Conservation (phyloP, 2,113 vertebrate genomes). For the Leptobrachium leishanense region DNA sequence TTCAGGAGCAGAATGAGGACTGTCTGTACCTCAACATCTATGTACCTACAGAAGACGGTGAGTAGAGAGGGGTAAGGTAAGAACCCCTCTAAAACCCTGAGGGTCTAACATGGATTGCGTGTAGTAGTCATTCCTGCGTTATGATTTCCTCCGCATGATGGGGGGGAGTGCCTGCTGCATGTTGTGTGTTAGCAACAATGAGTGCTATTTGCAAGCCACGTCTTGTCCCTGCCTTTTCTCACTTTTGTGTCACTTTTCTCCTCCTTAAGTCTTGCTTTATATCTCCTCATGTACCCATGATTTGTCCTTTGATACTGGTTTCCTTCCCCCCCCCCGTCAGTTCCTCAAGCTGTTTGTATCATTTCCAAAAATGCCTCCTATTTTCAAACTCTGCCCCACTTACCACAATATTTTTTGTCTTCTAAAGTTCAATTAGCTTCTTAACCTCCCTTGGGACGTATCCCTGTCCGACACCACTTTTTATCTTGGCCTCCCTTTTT, state of each 20-base stretch:
- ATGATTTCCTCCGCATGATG: conserved; percentile 81
- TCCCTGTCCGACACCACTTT: not conserved
- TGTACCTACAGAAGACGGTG: conserved; percentile 99
- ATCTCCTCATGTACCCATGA: not conserved
- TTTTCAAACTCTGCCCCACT: not conserved
- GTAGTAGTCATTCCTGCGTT: conserved; percentile 63
- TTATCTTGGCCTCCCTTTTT: not conserved
- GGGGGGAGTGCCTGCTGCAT: conserved; percentile 79
- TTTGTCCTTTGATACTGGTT: not conserved
- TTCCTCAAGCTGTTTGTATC: not conserved
- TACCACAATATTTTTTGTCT: too few species aligned
- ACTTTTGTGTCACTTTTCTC: not conserved
- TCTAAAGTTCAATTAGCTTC: too few species aligned
- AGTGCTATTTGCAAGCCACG: conserved; percentile 22
- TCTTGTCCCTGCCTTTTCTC: conserved; percentile 12
- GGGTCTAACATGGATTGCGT: not conserved
- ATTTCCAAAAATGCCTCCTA: not conserved
- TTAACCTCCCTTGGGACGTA: not conserved
- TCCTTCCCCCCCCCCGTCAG: not conserved
- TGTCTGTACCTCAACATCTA: conserved; percentile 99
- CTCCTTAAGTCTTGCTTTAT: not conserved
- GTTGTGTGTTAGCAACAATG: conserved; percentile 53
- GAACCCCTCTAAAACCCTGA: conserved; percentile 46
- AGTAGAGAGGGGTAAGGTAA: conserved; percentile 69
- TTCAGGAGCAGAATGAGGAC: conserved; percentile 98